These are phyloP conservation scores for Lithobates sylvaticus DNA, from an alignment of 2,797 vertebrate genomes.

Conservation along the genomic window DNA sequence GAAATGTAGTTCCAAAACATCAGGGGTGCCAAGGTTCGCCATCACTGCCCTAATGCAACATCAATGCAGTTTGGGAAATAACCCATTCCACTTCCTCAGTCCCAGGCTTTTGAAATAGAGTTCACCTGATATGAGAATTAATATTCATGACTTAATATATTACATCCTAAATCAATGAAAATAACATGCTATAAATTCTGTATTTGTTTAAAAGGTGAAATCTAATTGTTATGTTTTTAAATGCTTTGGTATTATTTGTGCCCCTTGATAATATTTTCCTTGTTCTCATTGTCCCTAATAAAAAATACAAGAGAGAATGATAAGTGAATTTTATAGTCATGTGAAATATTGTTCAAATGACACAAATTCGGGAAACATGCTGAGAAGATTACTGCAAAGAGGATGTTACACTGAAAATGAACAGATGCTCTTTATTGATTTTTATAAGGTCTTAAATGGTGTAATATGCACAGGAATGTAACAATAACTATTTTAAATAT, in stretches of 20 bases:
- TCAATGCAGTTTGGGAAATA: too few relatives aligned
- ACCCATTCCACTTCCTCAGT: too few relatives aligned
- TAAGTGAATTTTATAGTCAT: conserved; percentile 15
- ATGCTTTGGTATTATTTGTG: background rate
- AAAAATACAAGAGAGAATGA: conserved; percentile 31
- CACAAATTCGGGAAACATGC: conserved; percentile 21
- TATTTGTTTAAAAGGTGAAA: conserved; percentile 1
- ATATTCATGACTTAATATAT: background rate
- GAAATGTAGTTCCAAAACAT: too few relatives aligned
- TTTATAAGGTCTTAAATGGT: conserved; percentile 3
- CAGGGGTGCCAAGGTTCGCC: too few relatives aligned
- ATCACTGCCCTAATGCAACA: too few relatives aligned
- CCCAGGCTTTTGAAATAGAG: too few relatives aligned
- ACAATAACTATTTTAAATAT: conserved; percentile 11
- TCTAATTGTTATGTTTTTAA: background rate
- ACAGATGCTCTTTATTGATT: conserved; percentile 26
- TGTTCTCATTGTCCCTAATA: conserved; percentile 6
- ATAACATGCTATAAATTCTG: background rate
- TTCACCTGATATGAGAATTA: too few relatives aligned
- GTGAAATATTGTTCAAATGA: conserved; percentile 45
- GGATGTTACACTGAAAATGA: conserved; percentile 1
- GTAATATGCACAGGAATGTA: background rate
- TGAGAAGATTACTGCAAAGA: conserved; percentile 35
- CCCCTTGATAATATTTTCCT: background rate
- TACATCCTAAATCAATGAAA: background rate